These are phyloP conservation scores for Petrolisthes cinctipes DNA, from an alignment of 2,888 invertebrate genomes.

Conservation along the genomic window DNA sequence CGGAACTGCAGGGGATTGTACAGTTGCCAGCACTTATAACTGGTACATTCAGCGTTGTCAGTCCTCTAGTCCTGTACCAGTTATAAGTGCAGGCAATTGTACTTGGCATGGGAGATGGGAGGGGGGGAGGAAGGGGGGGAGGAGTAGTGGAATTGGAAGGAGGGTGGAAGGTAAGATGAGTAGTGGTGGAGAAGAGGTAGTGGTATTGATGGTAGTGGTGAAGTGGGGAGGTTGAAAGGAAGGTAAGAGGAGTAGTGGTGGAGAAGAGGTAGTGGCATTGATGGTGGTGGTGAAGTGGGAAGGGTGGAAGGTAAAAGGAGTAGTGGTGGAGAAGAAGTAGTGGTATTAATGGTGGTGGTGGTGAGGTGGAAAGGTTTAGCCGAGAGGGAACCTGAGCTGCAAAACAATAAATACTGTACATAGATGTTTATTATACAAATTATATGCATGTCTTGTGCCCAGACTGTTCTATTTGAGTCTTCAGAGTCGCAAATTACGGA, in stretches of 20 bases:
- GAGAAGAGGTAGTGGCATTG: no score
- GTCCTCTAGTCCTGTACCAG: no score
- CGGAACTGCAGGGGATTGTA: not conserved
- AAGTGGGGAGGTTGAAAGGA: not conserved
- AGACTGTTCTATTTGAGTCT: constrained; percentile 33
- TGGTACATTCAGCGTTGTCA: no score
- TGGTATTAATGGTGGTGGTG: not conserved
- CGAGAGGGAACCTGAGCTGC: constrained; percentile 15
- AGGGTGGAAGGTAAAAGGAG: constrained; percentile 17
- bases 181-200: no score
- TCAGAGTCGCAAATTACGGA: constrained; percentile 11
- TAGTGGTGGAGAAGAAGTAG: not conserved
- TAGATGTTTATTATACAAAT: constrained; percentile 33
- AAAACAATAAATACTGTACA: constrained; percentile 43
- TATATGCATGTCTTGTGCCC: constrained; percentile 26
- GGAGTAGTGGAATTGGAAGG: constrained; percentile 6
- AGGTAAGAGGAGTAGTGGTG: no score
- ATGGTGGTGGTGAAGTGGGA: no score
- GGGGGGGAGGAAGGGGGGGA: not conserved
- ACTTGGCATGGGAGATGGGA: no score
- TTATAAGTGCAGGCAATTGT: not conserved
- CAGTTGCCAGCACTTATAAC: no score
- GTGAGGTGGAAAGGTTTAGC: not conserved
- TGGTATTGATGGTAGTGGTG: no score
- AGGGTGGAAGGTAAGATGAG: not conserved